Base-by-base conservation (phyloP, 1,140 invertebrate species). In the Drosophila sp. region DNA sequence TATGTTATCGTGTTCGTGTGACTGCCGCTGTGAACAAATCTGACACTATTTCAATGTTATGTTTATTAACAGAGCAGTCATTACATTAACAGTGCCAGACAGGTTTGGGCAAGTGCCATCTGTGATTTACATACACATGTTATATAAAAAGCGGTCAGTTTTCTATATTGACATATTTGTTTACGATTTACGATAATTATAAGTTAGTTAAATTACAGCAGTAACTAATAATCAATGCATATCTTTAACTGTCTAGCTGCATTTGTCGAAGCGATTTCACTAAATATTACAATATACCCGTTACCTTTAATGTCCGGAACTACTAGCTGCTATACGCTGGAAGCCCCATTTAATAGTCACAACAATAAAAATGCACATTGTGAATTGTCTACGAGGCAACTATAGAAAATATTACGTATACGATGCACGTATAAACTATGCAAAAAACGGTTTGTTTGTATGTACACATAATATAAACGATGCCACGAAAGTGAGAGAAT, bases 281-380 rank as follows among this genome's bases (percentile, higher is more conserved):
- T 11, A 13, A 50, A 16, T 29, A 13, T 32, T 5, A 29, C 46
- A 50, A 58, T 51, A 45, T 18, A 18, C 13, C 58, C 40, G 48
- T 54, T 54, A 45, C 7, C 43, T 38, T 27, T 41, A 50, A 40
- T 57, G 36, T 36, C 36, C 53, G 43, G 11, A 29, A 38, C 62
- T 43, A 65, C 48, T 50, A 64, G 27, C 21, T 14, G 27, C 21
- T 38, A 14, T 9, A 54, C 25, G 34, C 9, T 27, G 32, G 27
- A 50, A n/a, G 34, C 13, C 11, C 36, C n/a, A 13, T 45, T 58
- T 38, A 58, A 54, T 46, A 58, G 53, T 21, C 11, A 53, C 43
- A 29, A 66, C 63, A 66, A 67, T 67, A 13, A 53, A 53, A 59
- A 46, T n/a, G 5, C 13, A 50, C 18, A 63, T 62, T 45, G 48